These are phyloP conservation scores for Amyelois transitella DNA, from an alignment of 1,140 invertebrate genomes.

Conservation along the genomic window DNA sequence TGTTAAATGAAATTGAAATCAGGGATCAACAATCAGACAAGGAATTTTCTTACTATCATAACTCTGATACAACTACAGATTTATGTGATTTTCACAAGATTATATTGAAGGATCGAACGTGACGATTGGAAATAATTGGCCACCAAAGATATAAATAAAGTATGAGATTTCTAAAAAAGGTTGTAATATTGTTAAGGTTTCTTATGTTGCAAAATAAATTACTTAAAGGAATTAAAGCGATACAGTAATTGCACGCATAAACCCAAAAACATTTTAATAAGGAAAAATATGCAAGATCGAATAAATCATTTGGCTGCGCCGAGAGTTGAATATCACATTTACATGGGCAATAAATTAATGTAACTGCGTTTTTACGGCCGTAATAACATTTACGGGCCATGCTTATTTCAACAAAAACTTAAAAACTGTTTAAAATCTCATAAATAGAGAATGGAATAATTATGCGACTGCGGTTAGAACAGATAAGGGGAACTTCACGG, in stretches of 20 bases:
- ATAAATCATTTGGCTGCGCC: slow-evolving; percentile 39
- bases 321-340: slow-evolving; percentile 40
- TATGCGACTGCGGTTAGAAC: slow-evolving; percentile 49
- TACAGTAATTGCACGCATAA: slow-evolving; percentile 3
- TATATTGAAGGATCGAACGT: no score
- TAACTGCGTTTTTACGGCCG: slow-evolving; percentile 55
- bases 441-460: slow-evolving; percentile 63
- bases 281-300: slow-evolving; percentile 23
- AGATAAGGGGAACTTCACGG: slow-evolving; percentile 18
- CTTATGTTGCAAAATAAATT: neutral
- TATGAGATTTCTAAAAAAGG: neutral
- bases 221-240: slow-evolving; percentile 6
- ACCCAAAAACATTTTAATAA: slow-evolving; percentile 14
- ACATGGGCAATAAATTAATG: slow-evolving; percentile 50
- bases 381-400: slow-evolving; percentile 52
- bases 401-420: slow-evolving; percentile 61
- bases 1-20: no score
- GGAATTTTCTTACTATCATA: no score
- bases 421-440: slow-evolving; percentile 59
- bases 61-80: no score
- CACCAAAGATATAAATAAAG: no score
- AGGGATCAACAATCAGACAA: no score
- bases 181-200: neutral
- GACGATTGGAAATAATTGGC: no score
- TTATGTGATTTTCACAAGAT: no score